Evolutionary conservation across 2,797 vertebrate species (phyloP), one percentile per base, ranked within the genome.

Genomic region (Graptemys geographica): DNA sequence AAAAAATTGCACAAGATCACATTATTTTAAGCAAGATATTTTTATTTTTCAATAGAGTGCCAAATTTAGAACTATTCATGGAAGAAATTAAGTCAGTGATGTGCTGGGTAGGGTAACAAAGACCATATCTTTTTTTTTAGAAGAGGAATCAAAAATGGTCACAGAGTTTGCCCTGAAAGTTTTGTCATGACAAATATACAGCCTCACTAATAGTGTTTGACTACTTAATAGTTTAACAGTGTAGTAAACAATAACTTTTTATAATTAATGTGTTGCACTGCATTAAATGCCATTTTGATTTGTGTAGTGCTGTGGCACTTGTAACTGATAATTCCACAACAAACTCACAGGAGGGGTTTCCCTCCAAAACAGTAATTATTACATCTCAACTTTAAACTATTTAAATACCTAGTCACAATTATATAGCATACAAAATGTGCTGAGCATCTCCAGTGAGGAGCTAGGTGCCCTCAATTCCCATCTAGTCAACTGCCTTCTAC

Each of bases 161-260:
- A 94, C 93, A 88, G 84, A 51, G 96, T 94, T 94, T 74, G 83
- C 96, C 87, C 87, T 94, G 88, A 92, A 92, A 94, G 62, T 84
- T 84, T 91, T 62, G 57, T 25, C 51, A 55, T 94, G 94, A 95
- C 96, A 95, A 91, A 90, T 82, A n/a, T 49, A 83, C 78, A 89
- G 91, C 81, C 85, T 94, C 91, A 83, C 86, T 96, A 96, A 51
- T 76, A 76, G 81, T 90, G 59, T 95, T 96, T 96, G 96, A 94
- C 85, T 94, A 86, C 95, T 87, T 72, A 72, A 72, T 21, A 23
- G 19, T 72, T 72, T 37, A 41, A 41, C 88, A 93, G 81, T 89
- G 93, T 92, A 81, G 87, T 62, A 92, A 92, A 96, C 96, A 95
- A 95, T 96, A 53, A 83, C 0, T 49, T 88, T 91, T 95, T 96